Conservation (phyloP, 2,888 invertebrate genomes). For the Drosophila flavopinicola region DNA sequence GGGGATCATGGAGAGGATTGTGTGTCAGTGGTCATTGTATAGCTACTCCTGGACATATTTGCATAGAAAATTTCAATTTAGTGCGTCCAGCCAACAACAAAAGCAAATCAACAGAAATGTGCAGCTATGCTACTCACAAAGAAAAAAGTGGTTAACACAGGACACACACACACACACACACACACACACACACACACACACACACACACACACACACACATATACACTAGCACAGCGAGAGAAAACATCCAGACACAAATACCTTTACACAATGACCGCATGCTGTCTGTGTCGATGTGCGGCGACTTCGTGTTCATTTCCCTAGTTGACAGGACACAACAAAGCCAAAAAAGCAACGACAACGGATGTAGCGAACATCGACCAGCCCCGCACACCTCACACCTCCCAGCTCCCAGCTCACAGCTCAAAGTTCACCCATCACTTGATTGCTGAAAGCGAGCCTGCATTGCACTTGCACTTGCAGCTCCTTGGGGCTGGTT, state of each 20-base stretch:
- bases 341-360: conserved; percentile 20
- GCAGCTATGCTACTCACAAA: conserved; percentile 23
- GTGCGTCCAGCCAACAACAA: conserved; percentile 19
- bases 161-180: neutral
- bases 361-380: conserved; percentile 16
- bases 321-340: conserved; percentile 34
- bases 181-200: neutral
- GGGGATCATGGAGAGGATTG: neutral
- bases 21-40: neutral
- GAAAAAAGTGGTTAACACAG: conserved; percentile 7
- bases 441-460: neutral
- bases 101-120: conserved; percentile 32
- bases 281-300: conserved; percentile 11
- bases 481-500: neutral
- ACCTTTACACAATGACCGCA: conserved; percentile 16
- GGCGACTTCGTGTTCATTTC: conserved; percentile 51
- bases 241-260: neutral
- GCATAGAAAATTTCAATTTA: conserved; percentile 39
- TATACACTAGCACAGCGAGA: neutral
- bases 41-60: conserved; percentile 9
- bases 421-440: neutral
- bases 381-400: neutral
- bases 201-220: neutral
- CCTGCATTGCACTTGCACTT: neutral
- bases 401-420: neutral